phyloP scores from a whole-genome alignment of 2,113 vertebrate genomes.

The Alouatta palliata region DNA sequence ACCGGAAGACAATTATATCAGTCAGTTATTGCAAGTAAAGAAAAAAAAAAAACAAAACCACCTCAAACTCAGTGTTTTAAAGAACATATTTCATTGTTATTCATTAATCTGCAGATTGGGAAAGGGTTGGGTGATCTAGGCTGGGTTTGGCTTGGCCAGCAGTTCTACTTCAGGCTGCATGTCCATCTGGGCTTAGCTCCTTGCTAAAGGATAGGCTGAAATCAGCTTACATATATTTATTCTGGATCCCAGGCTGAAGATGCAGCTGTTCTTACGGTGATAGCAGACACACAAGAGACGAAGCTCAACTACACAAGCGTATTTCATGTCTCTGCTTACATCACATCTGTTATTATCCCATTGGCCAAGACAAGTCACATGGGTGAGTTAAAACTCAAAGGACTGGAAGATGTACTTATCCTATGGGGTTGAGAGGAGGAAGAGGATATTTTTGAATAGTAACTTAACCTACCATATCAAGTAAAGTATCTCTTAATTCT shows the following conservation, averaged over 20 bases:
- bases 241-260: background rate
- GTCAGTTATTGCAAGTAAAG: background rate
- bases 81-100: background rate
- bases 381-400: constrained; percentile 5
- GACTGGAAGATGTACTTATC: background rate
- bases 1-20: background rate
- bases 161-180: constrained; percentile 37
- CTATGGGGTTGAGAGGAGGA: background rate
- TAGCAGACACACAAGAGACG: background rate
- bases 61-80: background rate
- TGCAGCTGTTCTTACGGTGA: background rate
- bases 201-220: background rate
- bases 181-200: background rate
- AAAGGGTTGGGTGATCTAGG: background rate
- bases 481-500: background rate
- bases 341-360: background rate
- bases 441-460: background rate
- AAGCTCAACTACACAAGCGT: background rate
- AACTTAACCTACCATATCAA: constrained; percentile 7
- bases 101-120: background rate
- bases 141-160: background rate
- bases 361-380: background rate
- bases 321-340: background rate
- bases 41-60: background rate
- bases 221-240: background rate